phyloP scores from a whole-genome alignment of 2,888 invertebrate species.

The Pandemis heparana region DNA sequence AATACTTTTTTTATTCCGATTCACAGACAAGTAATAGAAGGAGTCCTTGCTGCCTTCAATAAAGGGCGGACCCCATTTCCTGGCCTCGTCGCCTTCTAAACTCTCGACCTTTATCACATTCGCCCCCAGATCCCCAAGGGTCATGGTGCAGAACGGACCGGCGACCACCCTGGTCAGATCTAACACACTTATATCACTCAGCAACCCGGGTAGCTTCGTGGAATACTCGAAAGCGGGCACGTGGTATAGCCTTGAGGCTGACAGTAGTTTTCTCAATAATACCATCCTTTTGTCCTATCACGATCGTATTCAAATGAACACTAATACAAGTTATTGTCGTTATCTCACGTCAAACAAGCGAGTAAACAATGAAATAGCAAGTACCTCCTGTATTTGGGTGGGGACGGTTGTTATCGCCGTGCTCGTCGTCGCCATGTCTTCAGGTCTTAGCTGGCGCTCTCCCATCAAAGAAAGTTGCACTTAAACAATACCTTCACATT shows the following conservation, averaged over 20 bases:
- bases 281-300: slow-evolving; percentile 17
- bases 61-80: slow-evolving; percentile 98
- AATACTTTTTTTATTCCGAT: slow-evolving; percentile 97
- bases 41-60: slow-evolving; percentile 87
- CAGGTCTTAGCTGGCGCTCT: slow-evolving; percentile 62
- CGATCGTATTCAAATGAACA: slow-evolving; percentile 30
- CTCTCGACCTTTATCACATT: slow-evolving; percentile 97
- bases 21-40: slow-evolving; percentile 94
- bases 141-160: slow-evolving; percentile 98
- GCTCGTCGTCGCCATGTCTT: slow-evolving; percentile 81
- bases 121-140: slow-evolving; percentile 96
- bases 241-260: slow-evolving; percentile 43
- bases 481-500: slow-evolving; percentile 57
- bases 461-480: slow-evolving; percentile 67
- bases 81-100: slow-evolving; percentile 93
- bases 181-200: slow-evolving; percentile 90
- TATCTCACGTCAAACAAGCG: slow-evolving; percentile 39
- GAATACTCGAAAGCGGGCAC: slow-evolving; percentile 55
- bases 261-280: slow-evolving; percentile 20
- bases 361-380: slow-evolving; percentile 39
- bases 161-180: slow-evolving; percentile 96
- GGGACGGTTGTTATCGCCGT: slow-evolving; percentile 75
- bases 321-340: slow-evolving; percentile 21
- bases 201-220: slow-evolving; percentile 79
- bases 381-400: slow-evolving; percentile 75